Conservation (phyloP, 2,797 vertebrate genomes). For the Apodemus agrarius region DNA sequence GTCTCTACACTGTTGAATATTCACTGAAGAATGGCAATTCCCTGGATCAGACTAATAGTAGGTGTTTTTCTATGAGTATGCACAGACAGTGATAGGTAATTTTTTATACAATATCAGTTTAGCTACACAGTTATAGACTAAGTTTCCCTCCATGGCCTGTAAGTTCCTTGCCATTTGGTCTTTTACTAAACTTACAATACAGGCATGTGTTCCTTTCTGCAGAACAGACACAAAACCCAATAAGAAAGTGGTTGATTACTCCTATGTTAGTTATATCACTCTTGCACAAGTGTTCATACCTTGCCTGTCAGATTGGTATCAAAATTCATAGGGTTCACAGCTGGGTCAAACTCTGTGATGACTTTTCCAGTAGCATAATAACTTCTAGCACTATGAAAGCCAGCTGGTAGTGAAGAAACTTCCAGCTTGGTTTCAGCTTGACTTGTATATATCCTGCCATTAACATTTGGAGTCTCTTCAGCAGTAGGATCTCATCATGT, state of each 20-base stretch:
- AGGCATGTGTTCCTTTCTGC: background rate
- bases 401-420: background rate
- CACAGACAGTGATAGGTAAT: background rate
- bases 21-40: background rate
- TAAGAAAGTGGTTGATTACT: background rate
- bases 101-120: background rate
- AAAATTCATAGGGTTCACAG: background rate
- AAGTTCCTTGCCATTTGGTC: background rate
- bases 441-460: background rate
- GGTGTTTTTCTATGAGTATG: background rate
- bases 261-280: background rate
- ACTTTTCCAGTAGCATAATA: background rate
- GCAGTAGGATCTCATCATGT: too few species aligned
- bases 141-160: background rate
- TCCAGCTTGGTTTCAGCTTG: background rate
- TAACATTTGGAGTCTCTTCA: background rate
- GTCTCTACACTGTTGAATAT: background rate
- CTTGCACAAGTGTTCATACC: background rate
- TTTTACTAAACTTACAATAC: background rate
- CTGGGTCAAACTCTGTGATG: background rate
- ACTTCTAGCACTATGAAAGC: background rate
- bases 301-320: background rate
- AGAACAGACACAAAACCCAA: background rate
- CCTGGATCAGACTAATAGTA: background rate
- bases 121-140: background rate